These are phyloP conservation scores for Nanorana parkeri DNA, from an alignment of 2,113 vertebrate species.

Conservation along the genomic window DNA sequence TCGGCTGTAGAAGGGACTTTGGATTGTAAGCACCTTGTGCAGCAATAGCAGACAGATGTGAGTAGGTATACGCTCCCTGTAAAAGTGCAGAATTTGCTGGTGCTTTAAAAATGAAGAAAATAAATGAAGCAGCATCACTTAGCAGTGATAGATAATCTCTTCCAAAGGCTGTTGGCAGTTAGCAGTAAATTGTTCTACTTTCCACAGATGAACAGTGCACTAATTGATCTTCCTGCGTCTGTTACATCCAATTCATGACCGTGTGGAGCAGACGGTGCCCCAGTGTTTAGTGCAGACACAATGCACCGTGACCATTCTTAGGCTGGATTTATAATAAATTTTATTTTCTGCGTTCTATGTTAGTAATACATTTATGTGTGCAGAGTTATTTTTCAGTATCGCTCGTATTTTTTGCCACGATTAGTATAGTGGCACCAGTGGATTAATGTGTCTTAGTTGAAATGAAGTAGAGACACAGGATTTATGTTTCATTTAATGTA, in stretches of 20 bases:
- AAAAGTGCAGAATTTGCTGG: too few species aligned
- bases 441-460: neutral
- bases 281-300: neutral
- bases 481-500: slow-evolving; percentile 12
- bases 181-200: neutral
- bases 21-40: too few species aligned
- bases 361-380: neutral
- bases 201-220: neutral
- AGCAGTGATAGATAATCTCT: too few species aligned
- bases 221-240: neutral
- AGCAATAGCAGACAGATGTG: too few species aligned
- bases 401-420: neutral
- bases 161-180: neutral
- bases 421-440: neutral
- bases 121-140: too few species aligned
- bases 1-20: too few species aligned
- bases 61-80: too few species aligned
- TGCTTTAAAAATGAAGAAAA: too few species aligned
- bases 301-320: slow-evolving; percentile 1
- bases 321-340: slow-evolving; percentile 2
- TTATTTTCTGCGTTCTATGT: neutral
- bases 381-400: neutral
- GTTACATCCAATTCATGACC: slow-evolving; percentile 2
- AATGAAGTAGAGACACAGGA: neutral
- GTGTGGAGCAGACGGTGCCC: neutral